Evolutionary conservation across 35 echinoderm and acorn worm genomes (phyloP), one percentile per base, ranked within the genome.

Genomic region (Heliocidaris erythrogramma): DNA sequence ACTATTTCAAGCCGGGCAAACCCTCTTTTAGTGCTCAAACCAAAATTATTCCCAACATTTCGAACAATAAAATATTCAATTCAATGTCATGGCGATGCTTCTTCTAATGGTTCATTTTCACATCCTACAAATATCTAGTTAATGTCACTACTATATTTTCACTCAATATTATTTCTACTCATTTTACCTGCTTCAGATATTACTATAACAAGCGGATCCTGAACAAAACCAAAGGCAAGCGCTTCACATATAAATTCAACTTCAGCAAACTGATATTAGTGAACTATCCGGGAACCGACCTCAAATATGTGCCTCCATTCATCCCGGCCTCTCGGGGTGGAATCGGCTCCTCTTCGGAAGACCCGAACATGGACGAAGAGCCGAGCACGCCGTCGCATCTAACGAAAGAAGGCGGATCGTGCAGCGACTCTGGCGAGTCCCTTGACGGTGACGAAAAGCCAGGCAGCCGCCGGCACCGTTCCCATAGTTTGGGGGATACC

Each of bases 151-250:
- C 13, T n/a, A 89, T 16, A 9, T 4, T 89, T 48, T 89, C 18
- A 89, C 9, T 89, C 11, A 0, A 21, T 42, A 86, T 16, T 89
- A 5, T 89, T 89, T 21, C 13, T 89, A 17, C 5, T 13, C 4
- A 47, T 24, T 94, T 93, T 89, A 48, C 88, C 49, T 95, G 53
- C 93, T 53, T 65, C 92, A 99, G 98, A 88, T 99, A 99, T 60
- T 99, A 99, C 85, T 99, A 99, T 59, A 99, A 99, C 97, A 99
- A 99, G 94, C 88, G 98, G 30, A 99, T 99, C 69, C 90, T 99
- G 7, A 94, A 99, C 88, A 99, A 99, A 90, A 99, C 98, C 5
- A 99, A 99, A 92, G 98, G 98, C 27, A 99, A 99, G 78, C 87
- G 98, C 27, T 99, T 99, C 86, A 99, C 98, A 0, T 99, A 99